These are phyloP conservation scores for Torymus auratus DNA, from an alignment of 2,888 invertebrate species.

Conservation along the genomic window DNA sequence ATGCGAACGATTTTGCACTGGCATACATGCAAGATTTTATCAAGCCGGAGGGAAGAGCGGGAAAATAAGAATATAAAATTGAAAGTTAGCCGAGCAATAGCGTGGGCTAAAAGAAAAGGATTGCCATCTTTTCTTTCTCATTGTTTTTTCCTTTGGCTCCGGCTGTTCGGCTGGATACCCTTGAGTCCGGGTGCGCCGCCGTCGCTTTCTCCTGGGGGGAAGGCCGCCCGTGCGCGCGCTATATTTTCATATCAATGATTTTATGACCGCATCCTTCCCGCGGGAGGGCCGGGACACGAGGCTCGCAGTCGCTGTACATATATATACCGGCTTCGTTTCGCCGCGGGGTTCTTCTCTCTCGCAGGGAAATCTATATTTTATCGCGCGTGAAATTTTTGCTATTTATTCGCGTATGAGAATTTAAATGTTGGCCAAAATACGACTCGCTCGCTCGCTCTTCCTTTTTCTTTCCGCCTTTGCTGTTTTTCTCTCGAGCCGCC, in stretches of 20 bases:
- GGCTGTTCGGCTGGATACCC: conserved; percentile 67
- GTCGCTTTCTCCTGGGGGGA: conserved; percentile 39
- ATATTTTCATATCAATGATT: conserved; percentile 77
- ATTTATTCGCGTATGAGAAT: conserved; percentile 77
- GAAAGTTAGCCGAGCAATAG: conserved; percentile 23
- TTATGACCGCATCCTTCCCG: conserved; percentile 74
- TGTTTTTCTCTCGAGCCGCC: conserved; percentile 58
- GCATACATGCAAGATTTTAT: no score
- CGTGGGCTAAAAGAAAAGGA: conserved; percentile 66
- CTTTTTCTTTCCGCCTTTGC: conserved; percentile 49
- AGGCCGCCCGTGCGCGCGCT: conserved; percentile 26
- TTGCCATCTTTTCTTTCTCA: conserved; percentile 60
- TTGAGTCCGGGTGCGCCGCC: conserved; percentile 60
- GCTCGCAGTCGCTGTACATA: neutral
- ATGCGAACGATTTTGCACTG: conserved; percentile 2
- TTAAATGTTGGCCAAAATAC: conserved; percentile 76
- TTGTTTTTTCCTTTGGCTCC: conserved; percentile 59
- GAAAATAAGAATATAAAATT: neutral
- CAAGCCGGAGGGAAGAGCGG: neutral
- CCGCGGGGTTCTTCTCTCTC: conserved; percentile 61
- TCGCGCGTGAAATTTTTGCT: conserved; percentile 77
- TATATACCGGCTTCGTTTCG: conserved; percentile 51
- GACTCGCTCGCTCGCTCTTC: conserved; percentile 50
- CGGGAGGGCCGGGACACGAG: conserved; percentile 60
- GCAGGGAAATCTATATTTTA: conserved; percentile 76